A percentile compares a stretch with the other conserved stretches of the same genome.
Conservation (phyloP, 2,113 vertebrate genomes). For the Calyptommatus sinebrachiatus region DNA sequence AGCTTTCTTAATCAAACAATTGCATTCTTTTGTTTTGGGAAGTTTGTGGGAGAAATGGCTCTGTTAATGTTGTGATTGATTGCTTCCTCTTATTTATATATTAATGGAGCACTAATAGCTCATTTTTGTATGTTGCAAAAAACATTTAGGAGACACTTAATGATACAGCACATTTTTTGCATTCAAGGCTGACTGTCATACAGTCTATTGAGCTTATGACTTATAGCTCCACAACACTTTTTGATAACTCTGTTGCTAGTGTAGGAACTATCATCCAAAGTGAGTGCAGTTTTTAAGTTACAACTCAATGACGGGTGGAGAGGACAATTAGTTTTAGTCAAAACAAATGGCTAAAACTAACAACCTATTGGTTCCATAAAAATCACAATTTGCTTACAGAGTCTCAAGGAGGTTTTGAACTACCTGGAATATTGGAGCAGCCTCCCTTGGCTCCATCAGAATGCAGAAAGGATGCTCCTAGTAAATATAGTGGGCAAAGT, state of each 20-base stretch:
- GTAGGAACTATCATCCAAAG: slow-evolving; percentile 38
- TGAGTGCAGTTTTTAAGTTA: slow-evolving; percentile 20
- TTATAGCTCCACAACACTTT: slow-evolving; percentile 45
- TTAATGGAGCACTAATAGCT: slow-evolving; percentile 63
- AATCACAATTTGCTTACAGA: too few species aligned
- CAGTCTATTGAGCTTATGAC: slow-evolving; percentile 61
- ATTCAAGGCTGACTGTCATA: slow-evolving; percentile 59
- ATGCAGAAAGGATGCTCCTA: too few species aligned
- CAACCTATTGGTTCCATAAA: neutral
- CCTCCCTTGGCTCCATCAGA: too few species aligned
- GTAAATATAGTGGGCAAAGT: too few species aligned
- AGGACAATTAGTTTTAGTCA: neutral
- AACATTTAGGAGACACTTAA: slow-evolving; percentile 65
- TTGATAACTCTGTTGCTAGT: slow-evolving; percentile 52
- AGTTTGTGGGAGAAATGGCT: slow-evolving; percentile 51
- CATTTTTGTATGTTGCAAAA: slow-evolving; percentile 59
- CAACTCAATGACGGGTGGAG: slow-evolving; percentile 11
- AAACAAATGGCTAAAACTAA: neutral
- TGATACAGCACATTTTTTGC: slow-evolving; percentile 54
- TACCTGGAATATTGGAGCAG: too few species aligned
- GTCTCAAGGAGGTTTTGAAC: too few species aligned
- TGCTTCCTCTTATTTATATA: slow-evolving; percentile 62
- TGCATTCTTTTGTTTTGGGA: slow-evolving; percentile 46
- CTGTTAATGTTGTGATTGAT: slow-evolving; percentile 65
- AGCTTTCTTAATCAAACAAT: slow-evolving; percentile 54